These are phyloP conservation scores for Pissodes strobi DNA, from an alignment of 1,140 invertebrate species.

Conservation along the genomic window DNA sequence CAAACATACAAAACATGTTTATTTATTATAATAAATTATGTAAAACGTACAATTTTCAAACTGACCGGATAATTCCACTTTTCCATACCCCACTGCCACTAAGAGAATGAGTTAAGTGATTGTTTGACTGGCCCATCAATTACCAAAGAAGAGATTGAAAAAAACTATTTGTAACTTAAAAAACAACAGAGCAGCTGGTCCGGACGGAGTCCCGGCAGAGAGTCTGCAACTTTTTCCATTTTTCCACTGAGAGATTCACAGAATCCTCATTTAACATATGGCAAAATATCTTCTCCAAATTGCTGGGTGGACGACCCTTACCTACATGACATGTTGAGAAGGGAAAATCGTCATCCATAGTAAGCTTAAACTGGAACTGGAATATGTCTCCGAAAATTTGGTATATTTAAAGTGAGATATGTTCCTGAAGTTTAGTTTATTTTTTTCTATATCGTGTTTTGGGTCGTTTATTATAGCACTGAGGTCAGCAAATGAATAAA, in stretches of 20 bases:
- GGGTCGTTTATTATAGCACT: background rate
- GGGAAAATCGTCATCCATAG: background rate
- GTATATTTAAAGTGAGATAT: background rate
- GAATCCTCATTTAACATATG: background rate
- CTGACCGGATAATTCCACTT: too few relatives aligned
- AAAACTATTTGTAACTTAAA: too few relatives aligned
- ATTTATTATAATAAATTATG: too few relatives aligned
- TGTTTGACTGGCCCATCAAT: too few relatives aligned
- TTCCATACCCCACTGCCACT: too few relatives aligned
- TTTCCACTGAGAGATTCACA: background rate
- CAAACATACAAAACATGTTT: too few relatives aligned
- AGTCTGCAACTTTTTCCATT: conserved; percentile 1
- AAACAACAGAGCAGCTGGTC: too few relatives aligned
- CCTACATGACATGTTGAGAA: background rate
- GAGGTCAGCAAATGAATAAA: background rate
- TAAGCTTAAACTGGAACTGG: background rate
- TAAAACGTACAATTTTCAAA: too few relatives aligned
- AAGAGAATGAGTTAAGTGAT: too few relatives aligned
- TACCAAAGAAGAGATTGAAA: too few relatives aligned
- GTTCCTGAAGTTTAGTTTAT: background rate
- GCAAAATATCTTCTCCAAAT: background rate
- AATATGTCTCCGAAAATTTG: background rate
- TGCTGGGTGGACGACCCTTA: background rate
- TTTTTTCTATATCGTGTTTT: background rate
- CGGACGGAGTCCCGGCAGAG: too few relatives aligned